phyloP scores from a whole-genome alignment of 1,140 invertebrate genomes.

The Zaprionus taronus region DNA sequence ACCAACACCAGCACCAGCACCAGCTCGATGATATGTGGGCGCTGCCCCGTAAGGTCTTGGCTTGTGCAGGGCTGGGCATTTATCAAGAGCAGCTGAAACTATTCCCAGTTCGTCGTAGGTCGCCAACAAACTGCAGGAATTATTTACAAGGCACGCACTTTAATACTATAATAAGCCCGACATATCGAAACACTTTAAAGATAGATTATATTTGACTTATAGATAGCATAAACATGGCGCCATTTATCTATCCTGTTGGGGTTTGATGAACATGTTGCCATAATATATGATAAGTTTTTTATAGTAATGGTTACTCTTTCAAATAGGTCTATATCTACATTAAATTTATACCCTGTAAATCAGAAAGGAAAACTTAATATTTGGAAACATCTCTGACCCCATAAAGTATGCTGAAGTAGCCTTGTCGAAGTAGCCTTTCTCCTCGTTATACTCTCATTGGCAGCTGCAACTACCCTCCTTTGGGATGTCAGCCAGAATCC shows the following conservation, averaged over 20 bases:
- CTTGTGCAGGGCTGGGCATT: constrained; percentile 47
- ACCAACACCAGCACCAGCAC: constrained; percentile 41
- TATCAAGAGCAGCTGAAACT: constrained; percentile 40
- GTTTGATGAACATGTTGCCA: too few species aligned
- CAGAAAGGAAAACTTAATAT: background rate
- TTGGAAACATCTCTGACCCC: background rate
- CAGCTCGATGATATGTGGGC: constrained; percentile 64
- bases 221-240: too few species aligned
- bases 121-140: background rate
- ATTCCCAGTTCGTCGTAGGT: constrained; percentile 17
- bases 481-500: background rate
- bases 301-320: too few species aligned
- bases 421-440: too few species aligned
- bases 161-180: background rate
- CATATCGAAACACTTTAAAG: background rate
- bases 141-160: background rate
- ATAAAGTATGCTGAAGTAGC: too few species aligned
- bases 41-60: constrained; percentile 38
- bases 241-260: too few species aligned
- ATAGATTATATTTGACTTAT: background rate
- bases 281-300: too few species aligned
- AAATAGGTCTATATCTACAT: too few species aligned
- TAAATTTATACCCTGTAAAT: background rate
- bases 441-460: background rate
- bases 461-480: background rate